These are phyloP conservation scores for Drosophila ficusphila DNA, from an alignment of 1,140 invertebrate genomes.

Conservation along the genomic window DNA sequence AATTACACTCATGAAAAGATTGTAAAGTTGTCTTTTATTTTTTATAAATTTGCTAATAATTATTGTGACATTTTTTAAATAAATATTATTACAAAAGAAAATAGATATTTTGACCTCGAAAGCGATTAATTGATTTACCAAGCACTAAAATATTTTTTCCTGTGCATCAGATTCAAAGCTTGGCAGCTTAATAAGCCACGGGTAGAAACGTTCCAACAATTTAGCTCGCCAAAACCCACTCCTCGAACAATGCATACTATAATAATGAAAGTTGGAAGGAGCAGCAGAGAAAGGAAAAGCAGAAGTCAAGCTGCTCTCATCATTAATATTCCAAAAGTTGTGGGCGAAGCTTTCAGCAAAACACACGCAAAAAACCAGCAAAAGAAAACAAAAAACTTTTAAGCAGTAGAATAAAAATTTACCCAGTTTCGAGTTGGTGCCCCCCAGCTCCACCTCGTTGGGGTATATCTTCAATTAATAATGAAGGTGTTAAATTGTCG, in stretches of 20 bases:
- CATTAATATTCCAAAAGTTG: constrained; percentile 81
- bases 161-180: constrained; percentile 5
- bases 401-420: constrained; percentile 33
- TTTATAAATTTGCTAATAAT: too few relatives aligned
- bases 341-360: constrained; percentile 69
- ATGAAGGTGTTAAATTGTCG: constrained; percentile 81
- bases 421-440: constrained; percentile 13
- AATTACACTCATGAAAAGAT: constrained; percentile 1
- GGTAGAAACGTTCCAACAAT: constrained; percentile 51
- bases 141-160: not conserved
- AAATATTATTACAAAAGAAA: not conserved
- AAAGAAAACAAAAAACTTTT: constrained; percentile 53
- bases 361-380: constrained; percentile 32
- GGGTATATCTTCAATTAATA: constrained; percentile 80
- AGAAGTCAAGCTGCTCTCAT: constrained; percentile 63
- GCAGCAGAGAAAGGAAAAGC: constrained; percentile 14
- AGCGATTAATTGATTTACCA: too few relatives aligned
- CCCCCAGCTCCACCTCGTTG: constrained; percentile 10
- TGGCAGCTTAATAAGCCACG: constrained; percentile 54
- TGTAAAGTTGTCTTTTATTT: not conserved
- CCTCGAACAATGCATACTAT: constrained; percentile 31
- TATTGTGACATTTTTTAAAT: not conserved
- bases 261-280: constrained; percentile 37
- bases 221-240: constrained; percentile 6
- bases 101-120: too few relatives aligned